Evolutionary conservation across 2,888 invertebrate species (phyloP), one percentile per base, ranked within the genome.

Genomic region (Parnassius smintheus): DNA sequence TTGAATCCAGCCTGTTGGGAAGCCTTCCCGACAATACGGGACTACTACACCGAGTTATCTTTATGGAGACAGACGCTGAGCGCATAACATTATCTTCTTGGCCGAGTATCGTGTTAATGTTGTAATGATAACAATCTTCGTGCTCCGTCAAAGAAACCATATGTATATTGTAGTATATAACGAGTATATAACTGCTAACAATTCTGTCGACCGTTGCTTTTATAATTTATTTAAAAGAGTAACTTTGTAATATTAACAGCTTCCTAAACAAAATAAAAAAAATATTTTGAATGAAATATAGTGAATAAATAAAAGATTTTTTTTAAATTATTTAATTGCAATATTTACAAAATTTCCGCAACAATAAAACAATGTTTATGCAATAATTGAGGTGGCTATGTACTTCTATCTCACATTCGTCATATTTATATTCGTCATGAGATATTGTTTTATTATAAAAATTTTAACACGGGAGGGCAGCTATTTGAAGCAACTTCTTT

Each of bases 11-110:
- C 75, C 80, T 80, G 78, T 82, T 80, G 80, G 78, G 82, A 74
- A 82, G 86, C 82, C 82, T 86, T 85, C 83, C 75, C 74, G 67
- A 68, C 66, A 67, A 70, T 72, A 70, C 72, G 64, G 72, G 68
- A 70, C 73, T 66, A 60, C 61, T 65, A 62, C 51, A 60, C 56
- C 66, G 59, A 53, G 62, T 59, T 62, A 64, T 67, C 50, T 59
- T 54, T 63, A 59, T 59, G 50, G 25, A 59, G 61, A 55, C 55
- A 55, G 55, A 25, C 56, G 45, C 60, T 44, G 50, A 60, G 25
- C 46, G 52, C 56, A 41, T 56, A 46, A 56, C 35, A 41, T 59
- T 65, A 69, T 66, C 65, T 66, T 54, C 58, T 62, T 64, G 62
- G 68, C 65, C 68, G 56, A 63, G 64, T 66, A 68, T 67, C 66